Conservation (phyloP, 1,140 invertebrate genomes). For the Atta texana region DNA sequence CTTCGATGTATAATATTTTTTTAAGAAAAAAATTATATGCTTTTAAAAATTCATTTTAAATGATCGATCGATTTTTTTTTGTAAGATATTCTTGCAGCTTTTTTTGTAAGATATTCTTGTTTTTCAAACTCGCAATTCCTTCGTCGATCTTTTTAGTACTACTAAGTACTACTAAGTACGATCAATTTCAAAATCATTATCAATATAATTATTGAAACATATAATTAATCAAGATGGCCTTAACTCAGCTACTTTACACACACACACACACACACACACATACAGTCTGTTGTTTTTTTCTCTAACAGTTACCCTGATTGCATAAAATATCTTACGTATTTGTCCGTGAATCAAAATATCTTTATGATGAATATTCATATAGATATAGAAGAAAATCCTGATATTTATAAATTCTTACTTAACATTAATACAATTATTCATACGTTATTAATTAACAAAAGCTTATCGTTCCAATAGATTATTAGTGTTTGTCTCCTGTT, state of each 20-base stretch:
- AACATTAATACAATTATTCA: background rate
- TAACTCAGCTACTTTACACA: background rate
- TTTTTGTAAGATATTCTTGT: background rate
- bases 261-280: too few relatives aligned
- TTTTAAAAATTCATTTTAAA: background rate
- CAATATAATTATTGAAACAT: background rate
- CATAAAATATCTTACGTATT: constrained; percentile 1
- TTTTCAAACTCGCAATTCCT: background rate
- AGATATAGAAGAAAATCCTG: too few relatives aligned
- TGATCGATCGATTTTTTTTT: background rate
- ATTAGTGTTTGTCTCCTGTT: background rate
- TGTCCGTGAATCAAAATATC: background rate
- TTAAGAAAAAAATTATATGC: background rate
- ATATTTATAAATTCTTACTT: constrained; percentile 6
- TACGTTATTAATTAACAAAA: background rate
- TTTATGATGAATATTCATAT: constrained; percentile 13
- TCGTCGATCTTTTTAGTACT: too few relatives aligned
- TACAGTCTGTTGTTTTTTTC: background rate
- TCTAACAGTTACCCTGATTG: background rate
- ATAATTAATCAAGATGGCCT: constrained; percentile 23
- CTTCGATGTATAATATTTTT: background rate
- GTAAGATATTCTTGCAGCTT: background rate
- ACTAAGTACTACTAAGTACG: too few relatives aligned
- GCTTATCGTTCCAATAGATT: background rate
- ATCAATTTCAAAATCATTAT: constrained; percentile 15